Base-by-base conservation (phyloP, 1,140 invertebrate genomes). In the Bombyx mandarina region DNA sequence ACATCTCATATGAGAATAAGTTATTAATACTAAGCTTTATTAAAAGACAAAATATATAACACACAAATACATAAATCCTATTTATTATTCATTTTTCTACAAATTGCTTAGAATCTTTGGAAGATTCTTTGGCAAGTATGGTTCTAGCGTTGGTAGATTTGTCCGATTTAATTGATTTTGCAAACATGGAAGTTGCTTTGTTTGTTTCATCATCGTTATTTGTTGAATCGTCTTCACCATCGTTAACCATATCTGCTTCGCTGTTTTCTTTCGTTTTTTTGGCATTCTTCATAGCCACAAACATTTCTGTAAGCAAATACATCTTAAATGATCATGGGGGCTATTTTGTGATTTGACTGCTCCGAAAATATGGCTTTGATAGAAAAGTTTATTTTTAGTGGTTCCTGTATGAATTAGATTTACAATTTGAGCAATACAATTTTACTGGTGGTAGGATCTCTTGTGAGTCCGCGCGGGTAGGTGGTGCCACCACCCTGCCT, bases 261-360 rank as follows among this genome's bases (percentile, higher is more conserved):
- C 26, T 35, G 7, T 52, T 12, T 6, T 56, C 49, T 52, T 60
- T 60, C 8, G 56, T 61, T 55, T 61, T 61, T 44, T 61, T 61
- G 3, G 60, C 60, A 54, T 61, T 54, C 42, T 61, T 61, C 49
- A 61, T n/a, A 8, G 55, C 55, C 42, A 44, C 7, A 6, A 61
- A 43, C 60, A 61, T 61, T 61, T 61, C 60, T 61, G 51, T 4
- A 52, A 47, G 18, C 7, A 18, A 47, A 47, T 35, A 47, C 8
- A 47, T 47, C 5, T 47, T 47, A 47, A 1, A 5, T 10, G 12
- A 47, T n/a, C 5, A 8, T 8, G 10, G 10, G 0, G 9, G 18
- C 44, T 57, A 45, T 35, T 35, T 35, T 35, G 26, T 35, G 26
- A 35, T 51, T 52, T 9, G 44, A 12, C 53, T 35, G 4, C 26